phyloP scores from a whole-genome alignment of 2,113 vertebrate genomes.

The Abramis brama region DNA sequence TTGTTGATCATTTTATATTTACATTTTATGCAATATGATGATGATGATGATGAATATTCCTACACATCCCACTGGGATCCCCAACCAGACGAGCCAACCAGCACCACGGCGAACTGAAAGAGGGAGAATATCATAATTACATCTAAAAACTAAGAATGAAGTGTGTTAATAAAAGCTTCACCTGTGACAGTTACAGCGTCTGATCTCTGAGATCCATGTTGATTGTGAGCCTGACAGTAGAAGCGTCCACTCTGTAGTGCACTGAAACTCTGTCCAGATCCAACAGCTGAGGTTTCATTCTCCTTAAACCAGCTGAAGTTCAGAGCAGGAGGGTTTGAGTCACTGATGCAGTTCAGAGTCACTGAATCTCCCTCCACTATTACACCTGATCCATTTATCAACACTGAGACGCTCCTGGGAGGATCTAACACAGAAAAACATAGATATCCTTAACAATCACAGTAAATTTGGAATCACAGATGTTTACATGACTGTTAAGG shows the following conservation, averaged over 20 bases:
- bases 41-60: background rate
- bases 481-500: no score
- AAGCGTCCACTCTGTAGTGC: conserved; percentile 5
- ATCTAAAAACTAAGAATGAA: background rate
- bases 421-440: no score
- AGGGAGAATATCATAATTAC: background rate
- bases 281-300: background rate
- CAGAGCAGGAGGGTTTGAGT: background rate
- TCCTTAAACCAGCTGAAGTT: conserved; percentile 1
- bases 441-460: no score
- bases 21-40: background rate
- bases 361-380: no score
- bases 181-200: no score
- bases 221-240: no score
- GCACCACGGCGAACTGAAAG: background rate
- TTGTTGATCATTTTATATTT: background rate
- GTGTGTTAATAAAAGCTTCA: background rate
- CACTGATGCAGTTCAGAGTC: no score
- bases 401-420: no score
- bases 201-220: no score
- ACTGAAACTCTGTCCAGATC: conserved; percentile 15
- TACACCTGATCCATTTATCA: fast-evolving
- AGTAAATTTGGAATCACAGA: no score
- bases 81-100: background rate
- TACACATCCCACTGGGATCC: background rate